Evolutionary conservation across 2,113 vertebrate species (phyloP).

Genomic region (Saimiri boliviensis): DNA sequence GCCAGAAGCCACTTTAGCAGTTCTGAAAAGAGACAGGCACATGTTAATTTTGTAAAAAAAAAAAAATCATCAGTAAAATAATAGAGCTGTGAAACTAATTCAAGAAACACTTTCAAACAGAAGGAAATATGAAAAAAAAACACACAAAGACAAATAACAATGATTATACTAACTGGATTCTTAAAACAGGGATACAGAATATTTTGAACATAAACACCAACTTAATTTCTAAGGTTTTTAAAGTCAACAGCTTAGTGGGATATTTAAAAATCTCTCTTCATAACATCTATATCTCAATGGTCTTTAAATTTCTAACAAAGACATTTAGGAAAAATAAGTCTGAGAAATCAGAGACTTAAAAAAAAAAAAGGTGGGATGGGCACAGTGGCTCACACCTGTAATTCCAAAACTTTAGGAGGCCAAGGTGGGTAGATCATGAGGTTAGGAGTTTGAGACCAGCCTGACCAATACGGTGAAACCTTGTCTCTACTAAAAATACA

Average conservation of each 20-base stretch:
- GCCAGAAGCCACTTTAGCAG: conserved; percentile 91
- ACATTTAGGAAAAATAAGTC: neutral
- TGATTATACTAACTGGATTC: neutral
- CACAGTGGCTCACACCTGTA: too few species aligned
- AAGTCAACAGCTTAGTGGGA: conserved; percentile 9
- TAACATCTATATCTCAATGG: neutral
- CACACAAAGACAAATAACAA: conserved; percentile 30
- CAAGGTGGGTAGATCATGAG: too few species aligned
- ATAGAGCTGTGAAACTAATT: conserved; percentile 17
- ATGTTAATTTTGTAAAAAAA: conserved; percentile 54
- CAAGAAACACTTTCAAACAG: conserved; percentile 40
- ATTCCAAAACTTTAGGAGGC: too few species aligned
- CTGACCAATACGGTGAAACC: too few species aligned
- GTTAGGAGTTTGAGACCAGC: too few species aligned
- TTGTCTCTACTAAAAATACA: too few species aligned
- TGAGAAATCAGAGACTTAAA: conserved; percentile 16
- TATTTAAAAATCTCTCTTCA: conserved; percentile 15
- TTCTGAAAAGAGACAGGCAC: conserved; percentile 84
- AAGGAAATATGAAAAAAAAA: conserved; percentile 20
- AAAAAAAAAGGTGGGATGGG: neutral
- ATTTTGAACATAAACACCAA: conserved; percentile 34
- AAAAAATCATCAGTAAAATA: conserved; percentile 48
- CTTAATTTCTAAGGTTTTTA: conserved; percentile 49
- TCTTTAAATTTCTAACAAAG: conserved; percentile 45
- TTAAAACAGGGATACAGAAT: neutral